phyloP scores from a whole-genome alignment of 2,113 vertebrate genomes.

The Amblyornis subalaris region DNA sequence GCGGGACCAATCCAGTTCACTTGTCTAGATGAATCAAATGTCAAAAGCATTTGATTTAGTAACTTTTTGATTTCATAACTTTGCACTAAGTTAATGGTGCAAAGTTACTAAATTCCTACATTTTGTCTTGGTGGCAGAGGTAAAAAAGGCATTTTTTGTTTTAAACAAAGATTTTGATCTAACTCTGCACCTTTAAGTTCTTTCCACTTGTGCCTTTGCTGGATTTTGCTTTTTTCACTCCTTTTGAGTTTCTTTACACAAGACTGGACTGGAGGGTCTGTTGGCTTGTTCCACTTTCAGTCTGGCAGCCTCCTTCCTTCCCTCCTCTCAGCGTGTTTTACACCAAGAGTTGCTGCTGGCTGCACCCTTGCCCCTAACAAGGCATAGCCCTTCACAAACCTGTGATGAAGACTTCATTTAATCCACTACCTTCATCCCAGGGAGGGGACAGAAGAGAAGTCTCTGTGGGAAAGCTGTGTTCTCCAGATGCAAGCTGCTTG shows the following conservation, averaged over 20 bases:
- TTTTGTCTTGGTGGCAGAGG: neutral
- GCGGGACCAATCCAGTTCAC: neutral
- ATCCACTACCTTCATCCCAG: neutral
- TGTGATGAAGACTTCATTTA: neutral
- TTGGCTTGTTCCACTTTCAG: neutral
- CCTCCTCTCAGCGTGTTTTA: neutral
- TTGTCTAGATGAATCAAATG: neutral
- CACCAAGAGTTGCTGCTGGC: neutral
- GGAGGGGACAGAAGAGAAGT: neutral
- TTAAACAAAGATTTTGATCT: neutral
- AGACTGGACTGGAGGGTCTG: neutral
- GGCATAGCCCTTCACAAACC: neutral
- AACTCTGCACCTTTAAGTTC: neutral
- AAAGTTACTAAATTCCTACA: neutral
- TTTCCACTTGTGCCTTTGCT: constrained; percentile 25
- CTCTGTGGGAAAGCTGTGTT: neutral
- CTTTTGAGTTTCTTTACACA: neutral
- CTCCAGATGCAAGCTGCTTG: neutral
- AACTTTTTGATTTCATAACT: neutral
- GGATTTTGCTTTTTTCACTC: neutral
- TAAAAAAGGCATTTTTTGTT: neutral
- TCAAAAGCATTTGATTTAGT: neutral
- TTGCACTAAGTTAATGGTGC: neutral
- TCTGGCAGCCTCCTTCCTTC: neutral
- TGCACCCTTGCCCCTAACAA: neutral